Evolutionary conservation across 2,113 vertebrate species (phyloP).

Genomic region (Pimephales promelas): DNA sequence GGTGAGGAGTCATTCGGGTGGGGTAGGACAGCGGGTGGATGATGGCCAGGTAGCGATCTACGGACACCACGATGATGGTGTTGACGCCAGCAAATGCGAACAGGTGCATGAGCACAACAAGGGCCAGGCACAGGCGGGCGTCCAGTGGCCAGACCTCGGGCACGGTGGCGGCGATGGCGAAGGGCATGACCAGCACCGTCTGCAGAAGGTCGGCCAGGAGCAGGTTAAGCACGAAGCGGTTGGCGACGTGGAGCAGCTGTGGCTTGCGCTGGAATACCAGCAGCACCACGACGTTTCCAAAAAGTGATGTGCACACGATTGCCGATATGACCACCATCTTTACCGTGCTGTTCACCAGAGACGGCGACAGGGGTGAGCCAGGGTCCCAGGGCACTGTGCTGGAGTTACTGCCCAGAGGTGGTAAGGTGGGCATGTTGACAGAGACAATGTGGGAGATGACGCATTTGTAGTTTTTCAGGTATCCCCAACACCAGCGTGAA

Average conservation of each 20-base stretch:
- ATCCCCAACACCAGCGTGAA: constrained; percentile 17
- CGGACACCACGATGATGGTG: constrained; percentile 87
- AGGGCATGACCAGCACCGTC: constrained; percentile 85
- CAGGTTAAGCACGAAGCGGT: constrained; percentile 89
- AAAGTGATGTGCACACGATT: constrained; percentile 80
- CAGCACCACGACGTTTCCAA: constrained; percentile 84
- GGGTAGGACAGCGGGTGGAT: constrained; percentile 89
- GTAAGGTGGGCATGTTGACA: constrained; percentile 65
- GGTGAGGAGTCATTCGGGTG: constrained; percentile 82
- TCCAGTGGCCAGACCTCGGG: constrained; percentile 85
- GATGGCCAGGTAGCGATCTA: constrained; percentile 88
- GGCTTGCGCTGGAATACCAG: constrained; percentile 86
- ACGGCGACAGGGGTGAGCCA: constrained; percentile 53
- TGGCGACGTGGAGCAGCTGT: constrained; percentile 85
- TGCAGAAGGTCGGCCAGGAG: constrained; percentile 86
- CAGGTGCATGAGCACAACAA: constrained; percentile 87
- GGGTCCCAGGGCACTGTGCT: constrained; percentile 65
- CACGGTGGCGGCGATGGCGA: constrained; percentile 81
- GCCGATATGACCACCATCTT: constrained; percentile 80
- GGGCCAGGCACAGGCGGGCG: constrained; percentile 79
- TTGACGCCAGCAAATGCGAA: constrained; percentile 88
- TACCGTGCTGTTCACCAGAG: constrained; percentile 72
- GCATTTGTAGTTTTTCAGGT: constrained; percentile 47
- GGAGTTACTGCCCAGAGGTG: constrained; percentile 65
- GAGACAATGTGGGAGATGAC: constrained; percentile 24